phyloP scores from a whole-genome alignment of 30 jellyfish, hydroid and myxozoan genomes.

The Cassiopea xamachana region DNA sequence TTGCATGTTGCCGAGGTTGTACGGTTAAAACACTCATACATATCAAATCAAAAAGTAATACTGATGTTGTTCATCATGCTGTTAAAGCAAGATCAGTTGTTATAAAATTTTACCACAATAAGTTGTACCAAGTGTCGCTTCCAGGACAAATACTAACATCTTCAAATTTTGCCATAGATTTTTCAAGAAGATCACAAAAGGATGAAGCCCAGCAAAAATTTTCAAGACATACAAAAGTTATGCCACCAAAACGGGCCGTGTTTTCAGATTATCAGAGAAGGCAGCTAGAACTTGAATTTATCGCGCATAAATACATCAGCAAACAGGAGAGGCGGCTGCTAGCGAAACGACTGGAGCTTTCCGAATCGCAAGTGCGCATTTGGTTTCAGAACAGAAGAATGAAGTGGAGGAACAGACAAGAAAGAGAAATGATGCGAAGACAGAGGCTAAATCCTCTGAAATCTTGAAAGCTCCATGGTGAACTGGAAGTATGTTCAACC shows the following conservation, averaged over 20 bases:
- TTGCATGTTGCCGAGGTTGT: no score
- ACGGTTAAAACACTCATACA: no score
- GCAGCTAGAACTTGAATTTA: slow-evolving; percentile 79
- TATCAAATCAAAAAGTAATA: no score
- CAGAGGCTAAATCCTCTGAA: slow-evolving; percentile 38
- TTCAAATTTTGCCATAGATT: not conserved
- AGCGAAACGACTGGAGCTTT: slow-evolving; percentile 64
- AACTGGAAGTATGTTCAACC: slow-evolving; percentile 1
- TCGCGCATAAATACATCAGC: slow-evolving; percentile 81
- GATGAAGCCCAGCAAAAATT: slow-evolving; percentile 33
- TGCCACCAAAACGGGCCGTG: slow-evolving; percentile 84
- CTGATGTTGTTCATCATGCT: no score
- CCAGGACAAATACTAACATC: no score
- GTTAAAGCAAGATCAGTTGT: no score
- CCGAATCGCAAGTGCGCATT: slow-evolving; percentile 84
- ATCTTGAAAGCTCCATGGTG: not conserved
- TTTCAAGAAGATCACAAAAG: slow-evolving; percentile 22
- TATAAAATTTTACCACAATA: no score
- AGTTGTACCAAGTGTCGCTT: no score
- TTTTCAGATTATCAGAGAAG: slow-evolving; percentile 77
- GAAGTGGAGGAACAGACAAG: slow-evolving; percentile 89
- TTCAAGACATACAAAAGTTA: slow-evolving; percentile 40
- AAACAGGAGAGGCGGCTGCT: slow-evolving; percentile 78
- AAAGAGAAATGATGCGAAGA: slow-evolving; percentile 86
- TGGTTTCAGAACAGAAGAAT: slow-evolving; percentile 88